Evolutionary conservation across 1,140 invertebrate species (phyloP).

Genomic region (Aphidius gifuensis): DNA sequence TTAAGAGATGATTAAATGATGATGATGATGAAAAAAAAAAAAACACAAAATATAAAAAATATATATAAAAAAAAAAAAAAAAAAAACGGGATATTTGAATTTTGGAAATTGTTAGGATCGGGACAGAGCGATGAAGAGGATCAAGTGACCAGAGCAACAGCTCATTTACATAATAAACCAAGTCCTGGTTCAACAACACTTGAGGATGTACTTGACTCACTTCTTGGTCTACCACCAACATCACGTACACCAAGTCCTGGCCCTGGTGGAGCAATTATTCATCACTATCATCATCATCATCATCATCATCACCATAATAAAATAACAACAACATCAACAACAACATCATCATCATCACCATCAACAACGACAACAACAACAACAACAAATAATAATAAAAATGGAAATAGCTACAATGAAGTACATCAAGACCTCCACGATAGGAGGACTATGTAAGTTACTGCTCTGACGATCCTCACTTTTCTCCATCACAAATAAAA

Average conservation of each 20-base stretch:
- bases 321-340: slow-evolving; percentile 39
- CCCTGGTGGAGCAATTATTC: slow-evolving; percentile 44
- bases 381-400: slow-evolving; percentile 52
- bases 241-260: slow-evolving; percentile 66
- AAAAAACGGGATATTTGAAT: slow-evolving; percentile 17
- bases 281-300: slow-evolving; percentile 52
- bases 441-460: slow-evolving; percentile 76
- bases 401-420: slow-evolving; percentile 64
- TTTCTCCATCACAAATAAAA: slow-evolving; percentile 23
- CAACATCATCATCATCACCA: slow-evolving; percentile 51
- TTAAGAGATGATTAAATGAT: too few relatives aligned
- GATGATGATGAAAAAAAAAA: too few relatives aligned
- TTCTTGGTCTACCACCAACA: slow-evolving; percentile 76
- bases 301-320: slow-evolving; percentile 43
- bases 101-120: slow-evolving; percentile 41
- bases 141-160: slow-evolving; percentile 47
- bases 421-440: slow-evolving; percentile 68
- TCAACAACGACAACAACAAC: slow-evolving; percentile 31
- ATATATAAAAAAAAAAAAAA: slow-evolving; percentile 12
- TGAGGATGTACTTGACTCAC: slow-evolving; percentile 88
- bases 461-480: slow-evolving; percentile 42
- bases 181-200: slow-evolving; percentile 81
- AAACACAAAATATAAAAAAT: not conserved
- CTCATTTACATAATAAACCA: slow-evolving; percentile 51
- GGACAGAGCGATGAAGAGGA: slow-evolving; percentile 47